These are phyloP conservation scores for Catharus bicknelli DNA, from an alignment of 2,113 vertebrate species.

Conservation along the genomic window DNA sequence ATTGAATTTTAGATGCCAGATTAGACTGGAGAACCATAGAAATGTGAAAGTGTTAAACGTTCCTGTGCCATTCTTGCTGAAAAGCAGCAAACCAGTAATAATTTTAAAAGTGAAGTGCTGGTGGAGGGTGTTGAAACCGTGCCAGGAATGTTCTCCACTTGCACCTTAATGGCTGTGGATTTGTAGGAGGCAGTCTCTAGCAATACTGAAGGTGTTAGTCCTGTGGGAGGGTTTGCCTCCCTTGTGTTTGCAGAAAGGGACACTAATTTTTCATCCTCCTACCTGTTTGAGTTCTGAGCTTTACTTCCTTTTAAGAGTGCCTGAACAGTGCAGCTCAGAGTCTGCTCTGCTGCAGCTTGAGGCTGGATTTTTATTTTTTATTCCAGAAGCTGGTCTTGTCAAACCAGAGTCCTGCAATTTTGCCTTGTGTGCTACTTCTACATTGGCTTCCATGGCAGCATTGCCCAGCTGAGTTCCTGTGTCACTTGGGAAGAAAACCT, in stretches of 20 bases:
- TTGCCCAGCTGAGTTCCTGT: neutral
- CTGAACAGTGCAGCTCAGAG: neutral
- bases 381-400: neutral
- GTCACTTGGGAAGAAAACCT: neutral
- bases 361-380: neutral
- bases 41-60: neutral
- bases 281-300: neutral
- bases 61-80: neutral
- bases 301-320: neutral
- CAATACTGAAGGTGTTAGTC: neutral
- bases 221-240: neutral
- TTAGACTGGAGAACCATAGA: neutral
- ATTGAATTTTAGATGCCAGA: neutral
- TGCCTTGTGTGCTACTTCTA: accelerated
- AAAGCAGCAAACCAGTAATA: neutral
- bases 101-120: neutral
- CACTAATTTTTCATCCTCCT: conserved; percentile 5
- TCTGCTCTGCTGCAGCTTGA: neutral
- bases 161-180: neutral
- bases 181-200: neutral
- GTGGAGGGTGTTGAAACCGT: neutral
- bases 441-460: neutral
- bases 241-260: neutral
- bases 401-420: neutral
- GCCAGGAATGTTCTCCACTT: neutral